phyloP scores from a whole-genome alignment of 2,113 vertebrate species.

The Corythaixoides concolor region DNA sequence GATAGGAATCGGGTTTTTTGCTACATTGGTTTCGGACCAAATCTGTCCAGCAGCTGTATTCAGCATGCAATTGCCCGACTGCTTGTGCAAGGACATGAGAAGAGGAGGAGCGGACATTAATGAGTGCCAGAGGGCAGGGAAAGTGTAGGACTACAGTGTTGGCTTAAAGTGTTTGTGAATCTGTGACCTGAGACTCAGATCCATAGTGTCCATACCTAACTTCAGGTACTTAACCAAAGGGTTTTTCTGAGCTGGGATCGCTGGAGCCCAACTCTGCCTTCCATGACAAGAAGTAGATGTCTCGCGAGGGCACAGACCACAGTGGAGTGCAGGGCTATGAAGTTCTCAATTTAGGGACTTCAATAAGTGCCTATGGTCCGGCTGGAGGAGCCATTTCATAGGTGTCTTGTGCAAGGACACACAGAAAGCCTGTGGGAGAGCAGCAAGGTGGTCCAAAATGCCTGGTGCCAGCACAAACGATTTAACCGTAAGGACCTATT shows the following conservation, averaged over 20 bases:
- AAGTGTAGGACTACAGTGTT: neutral
- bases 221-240: neutral
- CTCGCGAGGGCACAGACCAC: accelerated
- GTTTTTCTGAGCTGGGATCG: neutral
- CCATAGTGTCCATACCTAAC: neutral
- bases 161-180: neutral
- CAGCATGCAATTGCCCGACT: neutral
- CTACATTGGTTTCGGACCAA: neutral
- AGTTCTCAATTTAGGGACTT: neutral
- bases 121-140: neutral
- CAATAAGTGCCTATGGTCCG: neutral
- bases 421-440: neutral
- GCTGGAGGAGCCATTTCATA: neutral
- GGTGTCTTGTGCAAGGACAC: neutral
- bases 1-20: neutral
- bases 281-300: accelerated
- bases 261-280: neutral
- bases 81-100: neutral
- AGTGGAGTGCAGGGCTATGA: neutral
- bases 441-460: neutral
- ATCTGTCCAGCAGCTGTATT: neutral
- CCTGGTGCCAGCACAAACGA: neutral
- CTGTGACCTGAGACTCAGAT: neutral
- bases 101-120: neutral
- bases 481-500: neutral